Evolutionary conservation across 2,888 invertebrate species (phyloP).

Genomic region (Ophion ellenae): DNA sequence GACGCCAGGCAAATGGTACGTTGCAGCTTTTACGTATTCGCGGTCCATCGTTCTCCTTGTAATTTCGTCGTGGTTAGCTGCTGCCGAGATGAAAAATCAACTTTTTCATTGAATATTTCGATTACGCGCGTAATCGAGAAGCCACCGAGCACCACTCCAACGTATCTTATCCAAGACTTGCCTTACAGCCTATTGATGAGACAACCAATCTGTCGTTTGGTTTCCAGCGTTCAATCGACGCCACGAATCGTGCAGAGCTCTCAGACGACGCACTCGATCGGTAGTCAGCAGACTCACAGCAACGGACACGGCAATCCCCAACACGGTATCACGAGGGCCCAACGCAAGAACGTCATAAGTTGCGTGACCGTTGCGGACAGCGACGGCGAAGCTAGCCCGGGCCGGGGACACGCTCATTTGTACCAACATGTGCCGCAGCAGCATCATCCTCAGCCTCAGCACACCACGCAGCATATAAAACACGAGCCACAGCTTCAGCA

Average conservation of each 20-base stretch:
- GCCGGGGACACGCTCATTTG: slow-evolving; percentile 83
- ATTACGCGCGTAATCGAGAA: no score
- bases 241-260: slow-evolving; percentile 78
- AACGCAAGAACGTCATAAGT: slow-evolving; percentile 90
- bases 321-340: slow-evolving; percentile 74
- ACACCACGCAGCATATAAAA: slow-evolving; percentile 84
- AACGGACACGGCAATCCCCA: slow-evolving; percentile 69
- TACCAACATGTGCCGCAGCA: slow-evolving; percentile 74
- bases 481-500: slow-evolving; percentile 85
- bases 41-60: not conserved
- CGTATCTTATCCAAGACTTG: no score
- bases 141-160: no score
- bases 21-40: slow-evolving; percentile 26
- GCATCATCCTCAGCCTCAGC: slow-evolving; percentile 80
- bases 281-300: slow-evolving; percentile 73
- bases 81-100: no score
- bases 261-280: slow-evolving; percentile 76
- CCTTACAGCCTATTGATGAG: not conserved
- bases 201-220: not conserved
- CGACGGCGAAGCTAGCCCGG: slow-evolving; percentile 88
- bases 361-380: slow-evolving; percentile 92
- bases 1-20: slow-evolving; percentile 84
- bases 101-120: no score
- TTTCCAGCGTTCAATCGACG: slow-evolving; percentile 79
- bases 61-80: not conserved